Conservation (phyloP, 2,888 invertebrate genomes). For the Heteromurus nitidus region DNA sequence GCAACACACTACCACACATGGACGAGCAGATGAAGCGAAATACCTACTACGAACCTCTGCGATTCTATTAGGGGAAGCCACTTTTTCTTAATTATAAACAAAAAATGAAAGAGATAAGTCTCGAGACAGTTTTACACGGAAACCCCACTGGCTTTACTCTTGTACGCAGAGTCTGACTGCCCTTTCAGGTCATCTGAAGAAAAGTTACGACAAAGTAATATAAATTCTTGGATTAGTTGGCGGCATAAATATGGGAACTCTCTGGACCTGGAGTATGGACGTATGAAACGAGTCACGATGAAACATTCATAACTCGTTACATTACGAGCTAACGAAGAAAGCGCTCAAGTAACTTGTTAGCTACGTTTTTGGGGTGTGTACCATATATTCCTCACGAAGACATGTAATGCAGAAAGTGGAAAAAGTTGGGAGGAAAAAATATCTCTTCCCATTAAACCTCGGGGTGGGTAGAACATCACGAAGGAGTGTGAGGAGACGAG, state of each 20-base stretch:
- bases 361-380: slow-evolving; percentile 22
- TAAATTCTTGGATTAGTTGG: background rate
- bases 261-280: slow-evolving; percentile 3
- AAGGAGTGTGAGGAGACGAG: background rate
- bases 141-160: background rate
- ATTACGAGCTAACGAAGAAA: background rate
- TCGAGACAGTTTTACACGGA: too few species aligned
- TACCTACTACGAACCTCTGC: background rate
- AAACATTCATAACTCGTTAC: slow-evolving; percentile 11
- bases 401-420: background rate
- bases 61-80: background rate
- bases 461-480: slow-evolving; percentile 35
- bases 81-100: slow-evolving; percentile 52
- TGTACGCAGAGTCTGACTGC: background rate
- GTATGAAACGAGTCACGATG: background rate
- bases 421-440: slow-evolving; percentile 20
- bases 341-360: background rate
- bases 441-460: background rate
- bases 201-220: slow-evolving; percentile 4
- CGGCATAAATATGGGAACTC: slow-evolving; percentile 6
- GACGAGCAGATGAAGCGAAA: background rate
- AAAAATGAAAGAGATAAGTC: slow-evolving; percentile 7
- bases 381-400: background rate
- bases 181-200: background rate
- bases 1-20: slow-evolving; percentile 15